Evolutionary conservation across 2,113 vertebrate genomes (phyloP), one percentile per base, ranked within the genome.

Genomic region (Tiliqua scincoides): DNA sequence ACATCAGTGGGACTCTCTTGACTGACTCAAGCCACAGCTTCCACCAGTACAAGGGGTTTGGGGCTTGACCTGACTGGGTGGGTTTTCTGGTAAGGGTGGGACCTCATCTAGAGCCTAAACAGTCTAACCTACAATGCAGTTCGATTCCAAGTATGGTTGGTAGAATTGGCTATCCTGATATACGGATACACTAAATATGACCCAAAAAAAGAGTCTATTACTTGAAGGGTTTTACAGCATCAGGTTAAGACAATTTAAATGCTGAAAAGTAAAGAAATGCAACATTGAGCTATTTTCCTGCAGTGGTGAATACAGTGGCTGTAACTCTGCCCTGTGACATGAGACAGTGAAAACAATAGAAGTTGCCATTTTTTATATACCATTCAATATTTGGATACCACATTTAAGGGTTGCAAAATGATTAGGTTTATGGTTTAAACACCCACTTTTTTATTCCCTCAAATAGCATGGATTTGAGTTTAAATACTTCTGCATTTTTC

Each of bases 251-350:
- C 67, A 82, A 82, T 82, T 72, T 71, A 71, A 83, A 83, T 83
- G 68, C 67, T 83, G 59, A 72, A 71, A 71, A 82, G 52, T n/a
- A 82, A 57, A 82, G 80, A 82, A 72, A 37, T 59, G 81, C 81
- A 71, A 43, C 14, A 3, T 9, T 59, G 52, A 72, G 67, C 81
- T 59, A 59, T 72, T 82, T 72, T 52, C 35, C 54, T 7, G 72
- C 32, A 20, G 48, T 72, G 25, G 52, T 23, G 18, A 57, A 32
- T 32, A 10, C 32, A 30, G 54, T 7, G 8, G 68, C n/a, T 83
- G 59, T 71, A 83, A 59, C 23, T 72, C 67, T 37, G 30, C 52
- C 59, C 23, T 83, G 67, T 83, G 81, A 40, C 68, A 71, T 57
- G 52, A 83, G 81, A 83, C 72, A 83, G 81, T 2, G 23, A 27